Evolutionary conservation across 1,140 invertebrate species (phyloP), one percentile per base, ranked within the genome.

Genomic region (Sitophilus oryzae): DNA sequence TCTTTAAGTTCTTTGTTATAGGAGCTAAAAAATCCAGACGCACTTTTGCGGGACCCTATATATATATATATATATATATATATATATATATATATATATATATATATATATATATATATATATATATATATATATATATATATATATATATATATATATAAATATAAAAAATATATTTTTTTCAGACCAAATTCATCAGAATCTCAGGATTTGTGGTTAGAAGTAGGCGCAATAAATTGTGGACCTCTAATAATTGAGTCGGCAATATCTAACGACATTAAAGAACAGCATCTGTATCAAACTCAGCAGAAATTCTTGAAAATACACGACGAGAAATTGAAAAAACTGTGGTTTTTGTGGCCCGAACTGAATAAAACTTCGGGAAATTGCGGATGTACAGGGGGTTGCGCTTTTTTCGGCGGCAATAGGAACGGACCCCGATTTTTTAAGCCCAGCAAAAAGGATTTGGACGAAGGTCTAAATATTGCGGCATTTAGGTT

Each of bases 281-380:
- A 84, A 25, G 85, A 87, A 55, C 82, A 85, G 62, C 84, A 86
- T 71, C 66, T 86, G 41, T 84, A 89, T 71, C 65, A 84, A 11
- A 79, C 88, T n/a, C 88, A 90, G 68, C 85, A 89, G 54, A 82
- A 79, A 54, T 96, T 93, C 74, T 73, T 98, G 11, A 86, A 85
- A 66, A 78, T 83, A 9, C 94, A 99, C 66, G 96, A 99, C 73
- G 82, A 85, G 25, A 81, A 84, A 56, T 86, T 84, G 0, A 93
- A 91, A 71, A 79, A 92, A 54, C 74, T 99, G 6, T 96, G 93
- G 91, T 98, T 98, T 69, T 72, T 98, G 1, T 98, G 95, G 94
- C 81, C 85, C 0, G 75, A 61, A 54, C 73, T 64, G 47, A 75
- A 77, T 5, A 75, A 79, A 57, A 73, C 76, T 23, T 64, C 76